Conservation (phyloP, 2,888 invertebrate genomes). For the Tetheella fluctuosa region DNA sequence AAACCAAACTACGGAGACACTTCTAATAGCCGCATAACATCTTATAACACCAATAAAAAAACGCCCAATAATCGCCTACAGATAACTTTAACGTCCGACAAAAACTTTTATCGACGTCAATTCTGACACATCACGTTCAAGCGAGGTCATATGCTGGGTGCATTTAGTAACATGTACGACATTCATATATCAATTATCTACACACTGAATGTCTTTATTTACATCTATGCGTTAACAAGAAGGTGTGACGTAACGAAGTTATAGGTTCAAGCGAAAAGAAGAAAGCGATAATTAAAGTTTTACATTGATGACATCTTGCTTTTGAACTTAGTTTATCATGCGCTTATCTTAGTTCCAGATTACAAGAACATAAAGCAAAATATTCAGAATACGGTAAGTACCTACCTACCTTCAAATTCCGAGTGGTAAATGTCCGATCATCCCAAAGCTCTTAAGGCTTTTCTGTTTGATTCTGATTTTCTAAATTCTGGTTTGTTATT, state of each 20-base stretch:
- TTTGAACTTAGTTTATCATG: too few relatives aligned
- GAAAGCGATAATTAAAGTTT: neutral
- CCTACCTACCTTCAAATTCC: too few relatives aligned
- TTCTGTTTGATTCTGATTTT: too few relatives aligned
- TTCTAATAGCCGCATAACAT: constrained; percentile 6
- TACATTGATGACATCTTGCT: neutral
- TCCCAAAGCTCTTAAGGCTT: too few relatives aligned
- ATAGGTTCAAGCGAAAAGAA: neutral
- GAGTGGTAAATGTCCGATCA: too few relatives aligned
- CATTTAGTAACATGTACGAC: constrained; percentile 42
- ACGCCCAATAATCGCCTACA: constrained; percentile 22
- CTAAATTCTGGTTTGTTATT: too few relatives aligned
- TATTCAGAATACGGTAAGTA: too few relatives aligned
- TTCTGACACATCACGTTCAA: constrained; percentile 37
- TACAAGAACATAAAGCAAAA: too few relatives aligned
- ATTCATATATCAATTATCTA: constrained; percentile 56
- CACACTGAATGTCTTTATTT: constrained; percentile 54
- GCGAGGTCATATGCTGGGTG: constrained; percentile 23
- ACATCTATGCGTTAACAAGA: constrained; percentile 52
- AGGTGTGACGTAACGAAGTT: constrained; percentile 27
- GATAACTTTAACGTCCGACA: constrained; percentile 34
- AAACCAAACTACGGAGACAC: neutral
- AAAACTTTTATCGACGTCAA: constrained; percentile 42
- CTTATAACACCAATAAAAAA: constrained; percentile 9
- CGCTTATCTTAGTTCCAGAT: too few relatives aligned